Evolutionary conservation across 2,888 invertebrate species (phyloP), one percentile per base, ranked within the genome.

Genomic region (Coremacera marginata): DNA sequence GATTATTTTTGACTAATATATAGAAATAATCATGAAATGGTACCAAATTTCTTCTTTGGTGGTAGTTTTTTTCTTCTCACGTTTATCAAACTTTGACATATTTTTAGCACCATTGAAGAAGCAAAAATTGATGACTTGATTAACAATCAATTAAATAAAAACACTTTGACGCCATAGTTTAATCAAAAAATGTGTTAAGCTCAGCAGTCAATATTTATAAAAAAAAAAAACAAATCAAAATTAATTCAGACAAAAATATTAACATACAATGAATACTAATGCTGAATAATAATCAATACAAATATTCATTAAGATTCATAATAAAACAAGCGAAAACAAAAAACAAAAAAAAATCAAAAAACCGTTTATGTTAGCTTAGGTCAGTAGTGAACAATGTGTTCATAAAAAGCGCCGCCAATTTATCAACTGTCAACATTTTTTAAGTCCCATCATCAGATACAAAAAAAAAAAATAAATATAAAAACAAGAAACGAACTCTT

Each of bases 331-430:
- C 3, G 27, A 3, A 60, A 60, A 27, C 25, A 60, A 44, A 44
- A 11, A 44, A 44, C 25, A 25, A 25, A 2, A 16, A 25, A 60
- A 60, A 27, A 25, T 0, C 1, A 1, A 25, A 25, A 60, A 60
- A 27, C 27, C 60, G 27, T 60, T 60, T 60, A 27, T 60, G 60
- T 60, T 60, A n/a, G 27, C 25, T 60, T 60, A 60, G 60, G 60
- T 60, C 60, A 60, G 60, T 27, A 9, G 25, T 55, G 19, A 55
- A 25, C 19, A 55, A 19, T 19, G 8, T 55, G 5, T 19, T 19
- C 19, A 22, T 55, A 55, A 55, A 55, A 55, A 25, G 19, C 22
- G 19, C 5, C 55, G 19, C 5, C 55, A 55, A 22, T 55, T 44
- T 44, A 11, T 44, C 44, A 44, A 44, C 44, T 44, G 14, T 44